Conservation (phyloP, 1,140 invertebrate genomes). For the Drosophila sproati region DNA sequence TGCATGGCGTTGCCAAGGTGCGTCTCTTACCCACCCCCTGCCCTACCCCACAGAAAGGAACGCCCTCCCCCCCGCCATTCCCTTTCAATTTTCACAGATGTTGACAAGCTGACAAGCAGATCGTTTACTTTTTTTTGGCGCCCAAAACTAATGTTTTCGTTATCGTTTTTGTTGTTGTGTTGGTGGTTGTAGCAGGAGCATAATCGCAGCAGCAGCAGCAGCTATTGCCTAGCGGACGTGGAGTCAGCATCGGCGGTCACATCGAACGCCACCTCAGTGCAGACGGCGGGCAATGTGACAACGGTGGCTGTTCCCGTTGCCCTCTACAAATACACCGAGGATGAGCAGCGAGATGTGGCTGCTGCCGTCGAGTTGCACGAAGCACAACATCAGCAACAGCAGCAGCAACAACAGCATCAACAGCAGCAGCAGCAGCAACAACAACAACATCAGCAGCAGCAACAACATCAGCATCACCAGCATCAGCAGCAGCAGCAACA, state of each 20-base stretch:
- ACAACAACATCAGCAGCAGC: slow-evolving; percentile 39
- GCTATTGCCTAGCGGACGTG: slow-evolving; percentile 72
- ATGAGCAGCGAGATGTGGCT: slow-evolving; percentile 61
- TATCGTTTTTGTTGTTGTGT: neutral
- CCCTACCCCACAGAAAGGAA: too few relatives aligned
- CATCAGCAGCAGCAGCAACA: neutral
- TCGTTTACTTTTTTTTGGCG: slow-evolving; percentile 42
- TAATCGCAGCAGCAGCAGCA: slow-evolving; percentile 55
- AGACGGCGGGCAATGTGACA: slow-evolving; percentile 43
- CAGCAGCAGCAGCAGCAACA: slow-evolving; percentile 45
- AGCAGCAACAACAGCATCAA: slow-evolving; percentile 48
- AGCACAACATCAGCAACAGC: slow-evolving; percentile 49
- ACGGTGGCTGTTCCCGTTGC: slow-evolving; percentile 62
- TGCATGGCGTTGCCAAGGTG: slow-evolving; percentile 75
- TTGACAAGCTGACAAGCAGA: too few relatives aligned
- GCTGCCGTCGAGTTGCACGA: slow-evolving; percentile 53
- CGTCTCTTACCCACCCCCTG: neutral
- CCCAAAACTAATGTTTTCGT: slow-evolving; percentile 25
- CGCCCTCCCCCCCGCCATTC: too few relatives aligned
- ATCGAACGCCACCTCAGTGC: slow-evolving; percentile 27
- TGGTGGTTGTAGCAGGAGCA: slow-evolving; percentile 57
- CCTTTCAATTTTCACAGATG: too few relatives aligned
- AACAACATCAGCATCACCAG: too few relatives aligned
- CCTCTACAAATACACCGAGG: slow-evolving; percentile 67
- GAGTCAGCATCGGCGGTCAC: slow-evolving; percentile 55